Evolutionary conservation across 1,140 invertebrate genomes (phyloP), one percentile per base, ranked within the genome.

Genomic region (Adoxophyes honmai): DNA sequence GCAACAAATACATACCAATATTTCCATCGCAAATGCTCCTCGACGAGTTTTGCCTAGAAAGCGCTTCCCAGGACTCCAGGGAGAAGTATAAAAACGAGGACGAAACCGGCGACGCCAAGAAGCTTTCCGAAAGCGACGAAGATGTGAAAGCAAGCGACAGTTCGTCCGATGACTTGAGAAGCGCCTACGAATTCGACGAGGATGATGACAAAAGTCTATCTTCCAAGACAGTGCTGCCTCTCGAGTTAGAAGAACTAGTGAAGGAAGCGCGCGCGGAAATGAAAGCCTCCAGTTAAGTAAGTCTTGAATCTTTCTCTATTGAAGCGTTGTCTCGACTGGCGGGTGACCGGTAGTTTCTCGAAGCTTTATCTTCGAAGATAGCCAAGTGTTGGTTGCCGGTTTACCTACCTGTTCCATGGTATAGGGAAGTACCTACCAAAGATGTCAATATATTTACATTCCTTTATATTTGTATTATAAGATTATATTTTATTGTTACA

Each of bases 21-120:
- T 90, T 89, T 57, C 88, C 87, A 21, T 88, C 87, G 6, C 86
- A 89, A 71, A 84, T 90, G 70, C 63, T 90, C n/a, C 66, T 90
- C 13, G 87, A 90, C 56, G 86, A 88, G 51, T 75, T 82, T 57
- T 52, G 81, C 0, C 70, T 75, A n/a, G 81, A 85, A 34, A 62
- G 66, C n/a, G 65, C 44, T 11, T 89, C 84, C 9, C 81, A 86
- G 57, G 79, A 79, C 34, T 72, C 64, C n/a, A 85, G 79, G 66
- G 79, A 82, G 4, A 78, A 74, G 54, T 34, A 51, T 1, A 56
- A 63, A 33, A 65, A 39, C 6, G 60, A 72, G 13, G 64, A 75
- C 10, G 68, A 59, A 56, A 42, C 53, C 8, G 59, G 55, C 10
- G 66, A 66, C 33, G 66, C 70, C n/a, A 61, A 35, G 55, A 59